These are phyloP conservation scores for Apamea epomidion DNA, from an alignment of 2,888 invertebrate species.

Conservation along the genomic window DNA sequence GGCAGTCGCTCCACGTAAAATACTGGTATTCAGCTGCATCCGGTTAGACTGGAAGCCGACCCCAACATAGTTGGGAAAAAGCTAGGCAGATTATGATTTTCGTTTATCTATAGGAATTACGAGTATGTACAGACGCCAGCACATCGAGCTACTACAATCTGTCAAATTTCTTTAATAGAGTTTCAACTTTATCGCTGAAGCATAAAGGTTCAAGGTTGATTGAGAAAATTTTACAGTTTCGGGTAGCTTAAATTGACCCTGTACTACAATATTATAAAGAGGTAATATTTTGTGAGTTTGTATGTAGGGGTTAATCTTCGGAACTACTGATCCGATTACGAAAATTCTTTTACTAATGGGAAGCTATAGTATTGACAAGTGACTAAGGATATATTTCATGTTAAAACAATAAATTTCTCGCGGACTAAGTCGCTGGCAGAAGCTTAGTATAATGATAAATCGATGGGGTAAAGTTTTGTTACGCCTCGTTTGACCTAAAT, in stretches of 20 bases:
- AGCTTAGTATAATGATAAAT: not conserved
- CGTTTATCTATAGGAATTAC: not conserved
- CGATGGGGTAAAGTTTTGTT: not conserved
- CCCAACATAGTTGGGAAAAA: too few relatives aligned
- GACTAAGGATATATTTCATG: not conserved
- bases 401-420: not conserved
- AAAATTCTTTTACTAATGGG: not conserved
- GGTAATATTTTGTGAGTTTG: not conserved
- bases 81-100: too few relatives aligned
- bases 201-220: too few relatives aligned
- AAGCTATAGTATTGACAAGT: not conserved
- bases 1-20: too few relatives aligned
- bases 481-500: slow-evolving; percentile 1
- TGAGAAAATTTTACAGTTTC: too few relatives aligned
- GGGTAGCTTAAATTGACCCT: too few relatives aligned
- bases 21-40: too few relatives aligned
- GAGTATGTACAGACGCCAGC: too few relatives aligned
- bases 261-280: not conserved
- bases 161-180: too few relatives aligned
- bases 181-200: too few relatives aligned
- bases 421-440: not conserved
- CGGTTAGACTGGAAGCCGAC: too few relatives aligned
- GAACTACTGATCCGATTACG: not conserved
- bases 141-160: too few relatives aligned
- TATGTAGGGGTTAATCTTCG: not conserved